Conservation (phyloP, 2,888 invertebrate species). For the Globia sparganii region DNA sequence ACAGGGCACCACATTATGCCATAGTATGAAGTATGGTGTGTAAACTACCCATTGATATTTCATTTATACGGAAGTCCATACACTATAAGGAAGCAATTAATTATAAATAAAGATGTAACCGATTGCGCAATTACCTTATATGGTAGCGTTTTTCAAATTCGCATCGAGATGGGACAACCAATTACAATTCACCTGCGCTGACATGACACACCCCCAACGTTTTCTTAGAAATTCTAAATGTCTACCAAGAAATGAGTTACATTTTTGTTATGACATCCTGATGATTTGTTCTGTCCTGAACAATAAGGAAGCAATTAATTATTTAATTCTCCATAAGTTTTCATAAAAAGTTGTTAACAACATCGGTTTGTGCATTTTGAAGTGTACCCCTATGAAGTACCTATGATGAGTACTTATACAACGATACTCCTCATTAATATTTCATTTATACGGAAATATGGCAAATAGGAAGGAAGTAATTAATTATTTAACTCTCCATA, state of each 20-base stretch:
- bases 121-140: too few relatives aligned
- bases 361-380: conserved; percentile 45
- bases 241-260: too few relatives aligned
- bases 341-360: conserved; percentile 38
- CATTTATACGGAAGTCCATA: conserved; percentile 63
- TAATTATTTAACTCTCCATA: conserved; percentile 50
- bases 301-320: conserved; percentile 67
- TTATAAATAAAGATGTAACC: too few relatives aligned
- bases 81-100: conserved; percentile 66
- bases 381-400: conserved; percentile 67
- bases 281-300: too few relatives aligned
- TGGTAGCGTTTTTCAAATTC: too few relatives aligned
- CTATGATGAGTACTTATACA: not conserved
- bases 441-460: conserved; percentile 62
- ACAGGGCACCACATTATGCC: conserved; percentile 19
- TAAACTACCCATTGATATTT: conserved; percentile 45
- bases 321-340: conserved; percentile 49
- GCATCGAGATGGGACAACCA: too few relatives aligned
- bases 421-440: conserved; percentile 34
- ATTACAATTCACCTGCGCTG: too few relatives aligned
- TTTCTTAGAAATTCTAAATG: too few relatives aligned
- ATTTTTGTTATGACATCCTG: too few relatives aligned
- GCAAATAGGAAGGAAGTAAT: conserved; percentile 70
- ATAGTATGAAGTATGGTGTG: conserved; percentile 18
- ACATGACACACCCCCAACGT: too few relatives aligned